A percentile compares a stretch with the other conserved stretches of the same genome.
These are phyloP conservation scores for Scyliorhinus canicula DNA, from an alignment of 2,797 vertebrate genomes.

Conservation along the genomic window DNA sequence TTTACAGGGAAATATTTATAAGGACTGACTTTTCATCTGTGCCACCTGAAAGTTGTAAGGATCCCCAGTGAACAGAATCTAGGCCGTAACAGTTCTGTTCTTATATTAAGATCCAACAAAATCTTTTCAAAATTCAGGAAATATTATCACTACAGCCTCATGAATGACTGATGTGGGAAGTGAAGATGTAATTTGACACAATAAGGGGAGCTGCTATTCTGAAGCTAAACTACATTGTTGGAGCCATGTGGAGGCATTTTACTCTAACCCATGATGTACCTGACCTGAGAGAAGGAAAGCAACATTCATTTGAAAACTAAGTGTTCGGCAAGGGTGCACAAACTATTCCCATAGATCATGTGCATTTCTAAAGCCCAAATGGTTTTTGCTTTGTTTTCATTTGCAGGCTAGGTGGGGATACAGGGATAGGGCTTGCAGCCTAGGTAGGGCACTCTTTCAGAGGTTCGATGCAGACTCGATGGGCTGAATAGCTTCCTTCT, in stretches of 20 bases:
- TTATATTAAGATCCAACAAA: not conserved
- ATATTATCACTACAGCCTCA: not conserved
- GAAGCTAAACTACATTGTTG: not conserved
- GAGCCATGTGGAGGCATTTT: not conserved
- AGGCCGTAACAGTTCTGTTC: not conserved
- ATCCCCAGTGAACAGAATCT: not conserved
- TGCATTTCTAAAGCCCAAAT: not conserved
- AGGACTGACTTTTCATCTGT: not conserved
- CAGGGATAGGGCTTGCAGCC: no score
- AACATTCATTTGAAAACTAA: not conserved
- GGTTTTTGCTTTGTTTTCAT: not conserved
- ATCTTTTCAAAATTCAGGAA: not conserved
- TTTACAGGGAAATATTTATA: not conserved
- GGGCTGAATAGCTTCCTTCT: no score
- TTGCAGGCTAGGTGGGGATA: no score
- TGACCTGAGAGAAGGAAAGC: not conserved
- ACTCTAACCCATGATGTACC: not conserved
- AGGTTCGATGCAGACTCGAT: no score
- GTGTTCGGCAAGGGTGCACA: not conserved
- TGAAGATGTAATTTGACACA: not conserved
- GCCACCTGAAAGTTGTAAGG: not conserved
- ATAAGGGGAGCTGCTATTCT: not conserved
- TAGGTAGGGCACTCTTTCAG: no score
- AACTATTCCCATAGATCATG: not conserved
- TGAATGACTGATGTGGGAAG: not conserved